Evolutionary conservation across 2,888 invertebrate genomes (phyloP).

Genomic region (Platycnemis pennipes): DNA sequence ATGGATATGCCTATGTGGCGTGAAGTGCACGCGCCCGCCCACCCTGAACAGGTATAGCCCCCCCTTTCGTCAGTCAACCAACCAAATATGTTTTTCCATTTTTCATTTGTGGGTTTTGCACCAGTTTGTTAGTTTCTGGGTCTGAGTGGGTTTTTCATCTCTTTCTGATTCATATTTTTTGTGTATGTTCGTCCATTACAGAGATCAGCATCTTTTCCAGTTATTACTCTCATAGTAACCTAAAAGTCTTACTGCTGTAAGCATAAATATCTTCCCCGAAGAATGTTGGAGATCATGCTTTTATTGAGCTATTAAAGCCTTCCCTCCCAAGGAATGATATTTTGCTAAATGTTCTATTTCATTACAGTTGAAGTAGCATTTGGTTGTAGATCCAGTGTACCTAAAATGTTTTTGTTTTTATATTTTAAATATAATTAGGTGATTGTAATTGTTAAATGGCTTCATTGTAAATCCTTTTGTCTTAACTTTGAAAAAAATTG

Average conservation of each 20-base stretch:
- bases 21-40: constrained; percentile 60
- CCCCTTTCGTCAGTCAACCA: constrained; percentile 62
- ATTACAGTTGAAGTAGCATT: not conserved
- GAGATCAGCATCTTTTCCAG: not conserved
- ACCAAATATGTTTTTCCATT: constrained; percentile 63
- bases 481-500: constrained; percentile 36
- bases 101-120: constrained; percentile 63
- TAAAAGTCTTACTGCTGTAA: not conserved
- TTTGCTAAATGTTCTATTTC: not conserved
- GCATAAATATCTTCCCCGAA: not conserved
- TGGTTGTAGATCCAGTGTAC: not conserved
- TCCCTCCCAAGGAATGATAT: not conserved
- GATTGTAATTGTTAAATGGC: not conserved
- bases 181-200: not conserved
- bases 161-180: not conserved
- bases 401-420: not conserved
- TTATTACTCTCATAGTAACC: not conserved
- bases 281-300: not conserved
- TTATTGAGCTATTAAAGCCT: not conserved
- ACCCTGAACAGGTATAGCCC: constrained; percentile 56
- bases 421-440: not conserved
- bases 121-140: constrained; percentile 59
- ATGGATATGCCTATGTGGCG: constrained; percentile 66
- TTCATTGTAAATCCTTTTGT: not conserved
- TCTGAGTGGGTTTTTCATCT: not conserved